phyloP scores from a whole-genome alignment of 2,888 invertebrate genomes.

The Nipponacmea schrenckii region DNA sequence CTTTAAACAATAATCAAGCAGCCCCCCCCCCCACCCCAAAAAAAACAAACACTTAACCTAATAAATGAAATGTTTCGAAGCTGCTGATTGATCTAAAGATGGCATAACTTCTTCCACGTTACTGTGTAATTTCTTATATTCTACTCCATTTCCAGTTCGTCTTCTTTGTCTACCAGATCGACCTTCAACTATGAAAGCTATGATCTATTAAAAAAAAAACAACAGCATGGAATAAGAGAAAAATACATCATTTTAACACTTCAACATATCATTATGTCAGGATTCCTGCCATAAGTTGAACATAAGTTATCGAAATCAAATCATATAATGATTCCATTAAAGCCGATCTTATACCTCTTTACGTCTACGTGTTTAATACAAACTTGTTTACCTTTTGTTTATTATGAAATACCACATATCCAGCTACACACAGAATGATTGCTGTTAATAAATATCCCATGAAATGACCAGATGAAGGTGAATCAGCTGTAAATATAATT shows the following conservation, averaged over 20 bases:
- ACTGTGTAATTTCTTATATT: constrained; percentile 48
- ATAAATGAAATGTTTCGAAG: constrained; percentile 40
- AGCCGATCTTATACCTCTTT: too few species aligned
- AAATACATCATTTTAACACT: too few species aligned
- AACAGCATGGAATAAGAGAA: too few species aligned
- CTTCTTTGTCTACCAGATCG: constrained; percentile 67
- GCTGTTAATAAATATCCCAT: constrained; percentile 77
- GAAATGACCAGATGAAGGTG: constrained; percentile 70
- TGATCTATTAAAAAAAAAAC: constrained; percentile 70
- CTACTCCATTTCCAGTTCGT: constrained; percentile 26
- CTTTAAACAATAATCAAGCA: too few species aligned
- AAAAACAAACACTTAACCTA: constrained; percentile 11
- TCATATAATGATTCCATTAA: too few species aligned
- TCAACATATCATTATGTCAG: too few species aligned
- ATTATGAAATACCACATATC: constrained; percentile 75
- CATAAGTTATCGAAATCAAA: too few species aligned
- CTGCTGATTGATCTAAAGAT: constrained; percentile 34
- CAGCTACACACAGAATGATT: constrained; percentile 73
- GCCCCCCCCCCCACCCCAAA: too few species aligned
- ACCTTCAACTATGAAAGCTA: constrained; percentile 76
- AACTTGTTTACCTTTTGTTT: constrained; percentile 76
- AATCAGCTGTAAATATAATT: constrained; percentile 6
- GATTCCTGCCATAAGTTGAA: too few species aligned
- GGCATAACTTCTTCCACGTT: constrained; percentile 45
- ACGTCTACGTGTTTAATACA: too few species aligned